Evolutionary conservation across 2,113 vertebrate species (phyloP).

Genomic region (Hyperoodon ampullatus): DNA sequence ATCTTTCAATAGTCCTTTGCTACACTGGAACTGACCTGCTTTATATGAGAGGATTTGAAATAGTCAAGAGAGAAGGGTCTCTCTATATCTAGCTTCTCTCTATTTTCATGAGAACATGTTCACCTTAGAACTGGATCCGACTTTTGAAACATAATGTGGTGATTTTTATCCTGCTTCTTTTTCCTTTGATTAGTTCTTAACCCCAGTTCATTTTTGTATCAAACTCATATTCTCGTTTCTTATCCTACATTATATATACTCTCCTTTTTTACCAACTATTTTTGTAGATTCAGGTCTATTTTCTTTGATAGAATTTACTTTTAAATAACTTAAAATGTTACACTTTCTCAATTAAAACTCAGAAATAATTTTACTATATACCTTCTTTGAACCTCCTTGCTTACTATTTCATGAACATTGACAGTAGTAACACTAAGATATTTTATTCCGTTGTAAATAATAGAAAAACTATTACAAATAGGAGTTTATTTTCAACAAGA

Average conservation of each 20-base stretch:
- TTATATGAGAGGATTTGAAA: neutral
- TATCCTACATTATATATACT: neutral
- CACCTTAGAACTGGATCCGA: neutral
- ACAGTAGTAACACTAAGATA: neutral
- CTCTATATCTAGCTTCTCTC: neutral
- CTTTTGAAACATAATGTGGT: neutral
- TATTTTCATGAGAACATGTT: neutral
- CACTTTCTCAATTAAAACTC: slow-evolving; percentile 9
- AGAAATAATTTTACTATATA: neutral
- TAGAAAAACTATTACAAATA: neutral
- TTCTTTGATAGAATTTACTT: slow-evolving; percentile 25
- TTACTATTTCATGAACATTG: neutral
- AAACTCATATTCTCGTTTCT: neutral
- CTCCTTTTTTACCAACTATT: neutral
- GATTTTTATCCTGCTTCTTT: neutral
- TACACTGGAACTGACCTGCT: neutral
- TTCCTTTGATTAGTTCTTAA: neutral
- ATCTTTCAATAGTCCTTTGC: neutral
- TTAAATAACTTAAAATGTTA: neutral
- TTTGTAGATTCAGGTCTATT: neutral
- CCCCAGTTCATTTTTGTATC: neutral
- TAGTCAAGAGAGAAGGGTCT: neutral
- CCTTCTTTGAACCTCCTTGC: neutral
- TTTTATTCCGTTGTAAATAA: neutral
- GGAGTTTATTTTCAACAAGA: neutral